phyloP scores from a whole-genome alignment of 2,113 vertebrate species.

The Hiodon tergisus region DNA sequence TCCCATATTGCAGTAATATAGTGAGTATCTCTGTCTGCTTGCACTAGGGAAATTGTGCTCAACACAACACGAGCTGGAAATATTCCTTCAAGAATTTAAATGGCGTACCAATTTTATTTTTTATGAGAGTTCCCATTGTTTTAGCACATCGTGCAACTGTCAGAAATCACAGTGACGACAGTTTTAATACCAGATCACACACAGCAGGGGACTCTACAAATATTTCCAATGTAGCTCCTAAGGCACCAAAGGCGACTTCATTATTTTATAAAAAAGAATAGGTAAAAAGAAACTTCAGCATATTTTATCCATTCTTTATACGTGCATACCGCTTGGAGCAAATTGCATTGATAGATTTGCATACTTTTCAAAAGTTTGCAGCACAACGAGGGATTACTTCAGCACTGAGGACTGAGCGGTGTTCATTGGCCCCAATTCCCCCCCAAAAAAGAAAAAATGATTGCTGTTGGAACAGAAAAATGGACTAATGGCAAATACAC shows the following conservation, averaged over 20 bases:
- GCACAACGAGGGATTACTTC: too few species aligned
- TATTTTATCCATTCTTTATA: background rate
- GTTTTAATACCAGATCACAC: conserved; percentile 64
- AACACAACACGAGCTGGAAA: conserved; percentile 64
- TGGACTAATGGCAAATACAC: too few species aligned
- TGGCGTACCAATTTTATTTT: conserved; percentile 73
- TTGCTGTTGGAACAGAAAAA: too few species aligned
- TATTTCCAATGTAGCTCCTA: conserved; percentile 48
- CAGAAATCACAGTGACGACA: conserved; percentile 63
- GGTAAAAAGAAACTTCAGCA: conserved; percentile 27
- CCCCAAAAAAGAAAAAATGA: too few species aligned
- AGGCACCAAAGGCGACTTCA: conserved; percentile 43
- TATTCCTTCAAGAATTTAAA: conserved; percentile 70
- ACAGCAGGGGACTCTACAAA: conserved; percentile 56
- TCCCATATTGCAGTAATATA: conserved; percentile 52
- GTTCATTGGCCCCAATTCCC: too few species aligned
- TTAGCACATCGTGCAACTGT: conserved; percentile 68
- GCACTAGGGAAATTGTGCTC: conserved; percentile 61
- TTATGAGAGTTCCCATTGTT: conserved; percentile 76
- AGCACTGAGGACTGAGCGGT: too few species aligned
- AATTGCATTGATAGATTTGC: too few species aligned
- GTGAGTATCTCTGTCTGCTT: conserved; percentile 61
- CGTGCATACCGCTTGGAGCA: background rate
- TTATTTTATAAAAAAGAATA: conserved; percentile 38
- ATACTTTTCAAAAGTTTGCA: too few species aligned